Base-by-base conservation (phyloP, 2,797 vertebrate species). In the Argya squamiceps region DNA sequence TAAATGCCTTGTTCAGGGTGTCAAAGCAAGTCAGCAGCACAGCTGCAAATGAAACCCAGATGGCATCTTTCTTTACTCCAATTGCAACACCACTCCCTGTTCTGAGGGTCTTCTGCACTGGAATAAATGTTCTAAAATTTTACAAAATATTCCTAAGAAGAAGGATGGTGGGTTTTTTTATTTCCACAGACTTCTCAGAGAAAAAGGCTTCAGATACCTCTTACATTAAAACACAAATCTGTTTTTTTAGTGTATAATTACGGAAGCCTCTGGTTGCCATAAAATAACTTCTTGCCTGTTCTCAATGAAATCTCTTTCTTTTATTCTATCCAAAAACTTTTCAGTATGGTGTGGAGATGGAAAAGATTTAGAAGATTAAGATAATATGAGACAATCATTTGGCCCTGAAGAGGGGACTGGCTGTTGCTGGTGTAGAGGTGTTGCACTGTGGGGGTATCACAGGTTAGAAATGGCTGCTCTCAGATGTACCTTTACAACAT, bases 1-100 rank as follows among this genome's bases (percentile, higher is more conserved):
- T 89, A 70, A 97, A 79, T 55, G 77, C 64, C 79, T 91, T 88
- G 58, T 92, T 93, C 87, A n/a, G 86, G 87, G 89, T 95, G 84
- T 89, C 76, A 86, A 62, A 91, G 88, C 52, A 88, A 93, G 84
- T 83, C 67, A 79, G 63, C 43, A 89, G 84, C 85, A 69, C 41
- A 62, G 43, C 15, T 91, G 58, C 52, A 87, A 83, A 94, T 94
- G 69, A 93, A 96, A 93, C 27, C 75, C 84, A 95, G 81, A 93
- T 86, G 92, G 39, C 23, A 75, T n/a, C 75, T 77, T 79, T 91
- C 81, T 84, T 49, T 89, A 53, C 32, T 67, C 15, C 77, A 82
- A 69, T 84, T 47, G 19, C n/a, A 87, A 84, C 36, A 64, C 26
- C 36, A 64, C 15, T 87, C 53, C 41, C 49, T 93, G 36, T 80